Percentiles rank a stretch among this genome's conserved stretches.
Evolutionary conservation across 2,888 invertebrate genomes (phyloP).

Genomic region (Troglohyphantes excavatus): DNA sequence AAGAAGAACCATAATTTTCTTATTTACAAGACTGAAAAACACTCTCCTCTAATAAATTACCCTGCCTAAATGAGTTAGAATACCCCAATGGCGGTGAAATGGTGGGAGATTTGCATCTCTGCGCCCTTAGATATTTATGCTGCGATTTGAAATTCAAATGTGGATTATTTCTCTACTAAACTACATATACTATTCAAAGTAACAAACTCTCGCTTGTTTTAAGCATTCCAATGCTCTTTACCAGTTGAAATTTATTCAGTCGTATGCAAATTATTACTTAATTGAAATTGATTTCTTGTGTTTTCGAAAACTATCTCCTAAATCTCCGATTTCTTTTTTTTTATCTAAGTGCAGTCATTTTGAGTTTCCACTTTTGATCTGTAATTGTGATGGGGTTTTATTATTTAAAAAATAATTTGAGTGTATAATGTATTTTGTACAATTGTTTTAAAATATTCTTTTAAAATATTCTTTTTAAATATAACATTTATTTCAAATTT

Average conservation of each 20-base stretch:
- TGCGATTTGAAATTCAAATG: constrained; percentile 15
- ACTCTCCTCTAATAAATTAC: not conserved
- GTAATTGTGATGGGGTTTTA: no score
- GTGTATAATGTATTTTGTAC: no score
- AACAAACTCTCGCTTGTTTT: not conserved
- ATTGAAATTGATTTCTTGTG: no score
- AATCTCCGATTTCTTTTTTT: no score
- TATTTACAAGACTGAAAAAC: constrained; percentile 3
- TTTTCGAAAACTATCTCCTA: no score
- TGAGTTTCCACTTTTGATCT: no score
- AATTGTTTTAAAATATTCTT: no score
- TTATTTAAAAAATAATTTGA: no score
- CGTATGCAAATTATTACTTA: not conserved
- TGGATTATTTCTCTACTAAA: not conserved
- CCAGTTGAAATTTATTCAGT: not conserved
- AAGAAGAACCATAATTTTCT: not conserved
- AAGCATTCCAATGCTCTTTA: not conserved
- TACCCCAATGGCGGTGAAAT: not conserved
- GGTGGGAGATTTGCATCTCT: not conserved
- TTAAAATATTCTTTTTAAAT: no score
- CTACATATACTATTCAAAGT: not conserved
- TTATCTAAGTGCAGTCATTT: no score
- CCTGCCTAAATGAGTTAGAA: not conserved
- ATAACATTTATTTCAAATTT: no score
- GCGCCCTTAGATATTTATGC: not conserved